Percentiles rank a stretch among this genome's conserved stretches.
Conservation (phyloP, 2,888 invertebrate genomes). For the Synergus japonicus region DNA sequence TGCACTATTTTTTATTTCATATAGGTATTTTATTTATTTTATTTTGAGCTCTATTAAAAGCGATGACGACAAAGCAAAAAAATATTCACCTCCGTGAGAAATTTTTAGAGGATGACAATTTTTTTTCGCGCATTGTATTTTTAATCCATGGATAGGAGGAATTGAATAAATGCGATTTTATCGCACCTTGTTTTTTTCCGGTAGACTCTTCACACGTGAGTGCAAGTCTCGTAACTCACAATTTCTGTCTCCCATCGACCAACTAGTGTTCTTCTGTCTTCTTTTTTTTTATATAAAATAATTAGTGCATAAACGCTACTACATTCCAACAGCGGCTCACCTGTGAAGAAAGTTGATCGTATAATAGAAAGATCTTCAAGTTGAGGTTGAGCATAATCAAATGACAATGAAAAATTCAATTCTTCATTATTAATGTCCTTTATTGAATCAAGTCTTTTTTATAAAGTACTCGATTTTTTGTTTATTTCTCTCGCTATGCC, state of each 20-base stretch:
- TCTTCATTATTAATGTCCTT: neutral
- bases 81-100: neutral
- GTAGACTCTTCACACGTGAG: slow-evolving; percentile 1
- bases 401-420: neutral
- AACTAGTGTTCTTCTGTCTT: neutral
- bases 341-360: neutral
- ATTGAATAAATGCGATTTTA: slow-evolving; percentile 33
- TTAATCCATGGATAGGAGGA: neutral
- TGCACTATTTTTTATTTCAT: neutral
- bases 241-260: neutral
- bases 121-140: neutral
- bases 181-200: slow-evolving; percentile 21
- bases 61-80: neutral
- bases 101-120: neutral
- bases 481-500: neutral
- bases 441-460: neutral
- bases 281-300: slow-evolving; percentile 1
- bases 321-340: slow-evolving; percentile 2
- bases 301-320: slow-evolving; percentile 12
- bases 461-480: neutral
- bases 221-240: slow-evolving; percentile 18
- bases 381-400: neutral
- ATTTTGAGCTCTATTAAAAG: slow-evolving; percentile 1
- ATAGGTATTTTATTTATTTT: neutral
- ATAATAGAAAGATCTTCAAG: neutral